A percentile compares a stretch with the other conserved stretches of the same genome.
phyloP scores from a whole-genome alignment of 2,888 invertebrate genomes.

The Orgyia antiqua region DNA sequence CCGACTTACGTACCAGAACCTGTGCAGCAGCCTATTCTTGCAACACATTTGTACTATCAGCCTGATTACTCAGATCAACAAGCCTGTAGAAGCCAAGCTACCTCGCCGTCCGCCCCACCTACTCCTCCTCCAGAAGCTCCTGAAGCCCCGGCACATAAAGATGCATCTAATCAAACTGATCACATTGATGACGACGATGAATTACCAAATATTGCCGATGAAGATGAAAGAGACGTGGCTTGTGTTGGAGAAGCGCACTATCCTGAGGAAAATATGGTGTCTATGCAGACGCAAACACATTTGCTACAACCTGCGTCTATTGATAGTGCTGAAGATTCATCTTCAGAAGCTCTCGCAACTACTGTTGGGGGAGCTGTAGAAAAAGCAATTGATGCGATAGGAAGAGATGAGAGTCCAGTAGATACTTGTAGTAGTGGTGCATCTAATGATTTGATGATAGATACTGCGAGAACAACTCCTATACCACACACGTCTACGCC shows the following conservation, averaged over 20 bases:
- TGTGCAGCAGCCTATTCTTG: conserved; percentile 68
- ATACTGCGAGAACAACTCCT: conserved; percentile 56
- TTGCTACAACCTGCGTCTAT: conserved; percentile 38
- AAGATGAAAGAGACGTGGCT: conserved; percentile 64
- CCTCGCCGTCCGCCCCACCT: conserved; percentile 80
- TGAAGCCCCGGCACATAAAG: conserved; percentile 82
- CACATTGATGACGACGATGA: conserved; percentile 85
- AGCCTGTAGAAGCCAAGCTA: conserved; percentile 73
- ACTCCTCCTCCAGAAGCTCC: conserved; percentile 72
- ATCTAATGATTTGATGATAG: conserved; percentile 67
- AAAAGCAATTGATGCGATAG: conserved; percentile 63
- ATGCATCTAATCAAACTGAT: conserved; percentile 91
- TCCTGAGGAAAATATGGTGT: conserved; percentile 46
- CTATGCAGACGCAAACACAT: conserved; percentile 29
- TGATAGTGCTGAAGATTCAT: conserved; percentile 63
- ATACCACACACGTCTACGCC: conserved; percentile 25
- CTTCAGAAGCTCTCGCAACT: conserved; percentile 51
- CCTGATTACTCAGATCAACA: conserved; percentile 62
- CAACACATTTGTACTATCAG: conserved; percentile 78
- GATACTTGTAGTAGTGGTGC: conserved; percentile 65
- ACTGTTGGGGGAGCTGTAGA: conserved; percentile 56
- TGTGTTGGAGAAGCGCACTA: conserved; percentile 70
- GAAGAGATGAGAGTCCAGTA: conserved; percentile 54
- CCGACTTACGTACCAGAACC: conserved; percentile 67
- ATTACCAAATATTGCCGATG: conserved; percentile 64